phyloP scores from a whole-genome alignment of 1,140 invertebrate species.

The Bemisia tabaci region DNA sequence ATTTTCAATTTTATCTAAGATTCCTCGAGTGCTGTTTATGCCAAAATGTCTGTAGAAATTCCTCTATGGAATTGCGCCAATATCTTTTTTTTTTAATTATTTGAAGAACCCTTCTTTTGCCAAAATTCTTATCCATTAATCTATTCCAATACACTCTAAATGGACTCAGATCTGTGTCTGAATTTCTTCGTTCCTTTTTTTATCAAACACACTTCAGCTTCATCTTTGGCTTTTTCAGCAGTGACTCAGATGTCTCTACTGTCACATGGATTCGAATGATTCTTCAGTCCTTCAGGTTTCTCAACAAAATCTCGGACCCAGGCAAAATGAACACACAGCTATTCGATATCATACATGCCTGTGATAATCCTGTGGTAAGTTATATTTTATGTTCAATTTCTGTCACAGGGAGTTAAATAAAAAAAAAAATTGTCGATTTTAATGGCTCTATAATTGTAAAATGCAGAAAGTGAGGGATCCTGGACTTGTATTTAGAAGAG shows the following conservation, averaged over 20 bases:
- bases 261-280: slow-evolving; percentile 18
- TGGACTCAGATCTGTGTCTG: no score
- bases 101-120: no score
- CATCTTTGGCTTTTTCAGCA: no score
- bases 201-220: no score
- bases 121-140: no score
- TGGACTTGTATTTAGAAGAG: neutral
- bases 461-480: neutral
- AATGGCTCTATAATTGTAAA: neutral
- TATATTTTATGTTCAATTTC: slow-evolving; percentile 10
- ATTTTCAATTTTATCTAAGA: no score
- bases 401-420: slow-evolving; percentile 7
- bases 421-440: neutral
- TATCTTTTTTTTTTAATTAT: no score
- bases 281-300: slow-evolving; percentile 16
- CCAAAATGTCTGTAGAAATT: no score
- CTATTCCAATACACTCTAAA: no score
- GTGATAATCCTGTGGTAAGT: slow-evolving; percentile 15
- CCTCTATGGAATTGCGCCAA: no score
- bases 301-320: slow-evolving; percentile 12
- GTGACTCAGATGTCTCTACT: slow-evolving; percentile 4
- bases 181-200: no score
- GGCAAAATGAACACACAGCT: slow-evolving; percentile 13
- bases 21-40: no score
- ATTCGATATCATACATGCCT: slow-evolving; percentile 15